Evolutionary conservation across 1,140 invertebrate species (phyloP).

Genomic region (Littorina saxatilis): DNA sequence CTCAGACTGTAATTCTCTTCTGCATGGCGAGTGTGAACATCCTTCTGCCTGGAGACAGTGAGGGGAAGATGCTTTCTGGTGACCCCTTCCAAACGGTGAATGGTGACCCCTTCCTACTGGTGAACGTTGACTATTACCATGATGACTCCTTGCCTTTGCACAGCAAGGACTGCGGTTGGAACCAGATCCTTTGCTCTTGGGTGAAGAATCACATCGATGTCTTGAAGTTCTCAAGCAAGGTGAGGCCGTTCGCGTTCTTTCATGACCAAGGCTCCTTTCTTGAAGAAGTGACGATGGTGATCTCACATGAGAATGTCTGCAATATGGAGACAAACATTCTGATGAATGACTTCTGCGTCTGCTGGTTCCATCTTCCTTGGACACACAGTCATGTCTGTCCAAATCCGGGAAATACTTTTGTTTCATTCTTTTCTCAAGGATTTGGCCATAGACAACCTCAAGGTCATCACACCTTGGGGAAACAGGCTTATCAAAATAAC

Average conservation of each 20-base stretch:
- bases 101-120: too few relatives aligned
- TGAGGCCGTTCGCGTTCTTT: not conserved
- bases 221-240: not conserved
- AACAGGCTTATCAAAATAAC: not conserved
- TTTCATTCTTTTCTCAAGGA: constrained; percentile 19
- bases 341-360: not conserved
- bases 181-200: too few relatives aligned
- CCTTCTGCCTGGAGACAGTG: too few relatives aligned
- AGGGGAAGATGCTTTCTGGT: too few relatives aligned
- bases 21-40: too few relatives aligned
- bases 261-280: not conserved
- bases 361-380: too few relatives aligned
- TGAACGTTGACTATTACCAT: too few relatives aligned
- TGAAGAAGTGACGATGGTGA: not conserved
- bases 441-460: not conserved
- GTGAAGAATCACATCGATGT: too few relatives aligned
- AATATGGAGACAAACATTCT: not conserved
- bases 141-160: too few relatives aligned
- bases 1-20: too few relatives aligned
- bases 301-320: not conserved
- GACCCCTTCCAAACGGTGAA: too few relatives aligned
- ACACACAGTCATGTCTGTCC: not conserved
- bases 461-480: not conserved
- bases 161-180: too few relatives aligned
- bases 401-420: constrained; percentile 31